These are phyloP conservation scores for Microcaecilia unicolor DNA, from an alignment of 2,797 vertebrate species.

Conservation along the genomic window DNA sequence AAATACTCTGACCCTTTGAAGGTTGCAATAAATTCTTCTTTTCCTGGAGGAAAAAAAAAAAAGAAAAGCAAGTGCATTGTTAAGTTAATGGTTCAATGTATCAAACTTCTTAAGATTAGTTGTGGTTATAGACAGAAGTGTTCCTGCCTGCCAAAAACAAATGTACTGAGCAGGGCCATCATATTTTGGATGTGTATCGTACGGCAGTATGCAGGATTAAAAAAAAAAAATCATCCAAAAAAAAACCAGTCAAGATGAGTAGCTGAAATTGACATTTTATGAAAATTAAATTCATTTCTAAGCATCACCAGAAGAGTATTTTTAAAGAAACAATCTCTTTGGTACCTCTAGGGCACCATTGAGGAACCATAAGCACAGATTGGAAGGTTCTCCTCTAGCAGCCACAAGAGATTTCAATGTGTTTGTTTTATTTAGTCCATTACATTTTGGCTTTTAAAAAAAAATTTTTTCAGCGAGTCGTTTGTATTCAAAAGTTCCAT, in stretches of 20 bases:
- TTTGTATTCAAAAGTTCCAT: constrained; percentile 17
- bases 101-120: neutral
- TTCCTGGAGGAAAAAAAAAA: constrained; percentile 65
- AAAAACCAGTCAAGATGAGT: constrained; percentile 3
- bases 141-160: no score
- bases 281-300: constrained; percentile 26
- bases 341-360: constrained; percentile 10
- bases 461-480: constrained; percentile 9
- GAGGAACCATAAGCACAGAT: constrained; percentile 4
- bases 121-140: no score
- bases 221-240: no score
- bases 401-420: constrained; percentile 4
- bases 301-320: constrained; percentile 11
- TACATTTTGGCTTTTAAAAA: constrained; percentile 5
- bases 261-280: constrained; percentile 4
- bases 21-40: constrained; percentile 93
- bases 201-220: constrained; percentile 1
- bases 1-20: constrained; percentile 98
- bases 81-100: neutral
- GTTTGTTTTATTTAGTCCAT: neutral
- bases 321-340: constrained; percentile 4
- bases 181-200: neutral
- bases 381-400: constrained; percentile 6
- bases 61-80: neutral
- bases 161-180: no score